Evolutionary conservation across 2,113 vertebrate genomes (phyloP), one percentile per base, ranked within the genome.

Genomic region (Ailurus styani): DNA sequence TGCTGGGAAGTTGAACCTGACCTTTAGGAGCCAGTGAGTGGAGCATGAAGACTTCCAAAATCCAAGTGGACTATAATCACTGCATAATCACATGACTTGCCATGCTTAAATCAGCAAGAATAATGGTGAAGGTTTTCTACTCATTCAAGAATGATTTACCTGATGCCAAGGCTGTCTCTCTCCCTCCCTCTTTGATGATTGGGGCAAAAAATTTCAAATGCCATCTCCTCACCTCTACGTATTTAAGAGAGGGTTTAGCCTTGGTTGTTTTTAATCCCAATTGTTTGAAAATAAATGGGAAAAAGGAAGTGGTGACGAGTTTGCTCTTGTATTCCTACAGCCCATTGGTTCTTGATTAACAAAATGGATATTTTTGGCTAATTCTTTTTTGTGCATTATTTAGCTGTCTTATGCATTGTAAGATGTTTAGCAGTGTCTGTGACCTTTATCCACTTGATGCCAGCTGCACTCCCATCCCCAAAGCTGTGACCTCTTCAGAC

Each of bases 101-200:
- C 66, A 62, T 57, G 68, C 47, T 45, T 75, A 52, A 96, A 85
- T 98, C 13, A 29, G n/a, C 8, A 64, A 75, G 64, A 81, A 60
- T 77, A 37, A 84, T 54, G 52, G 87, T 81, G 90, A 29, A 37
- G 90, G 84, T 23, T 91, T 85, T 45, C 40, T 77, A 15, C n/a
- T 94, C 70, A 55, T 75, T 89, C 64, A 81, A 37, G 64, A 86
- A 60, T 87, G 78, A 96, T 92, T 91, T 82, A n/a, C 72, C 50
- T 68, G 40, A 86, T 52, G 37, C 75, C 42, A 62, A 70, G 27
- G 9, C 37, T 66, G 1, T 75, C 72, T 47, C 57, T 23, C 15
- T 50, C 34, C 29, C 37, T 91, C n/a, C 27, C 21, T 45, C 27
- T n/a, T 40, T 9, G 77, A 88, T 73, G 37, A 15, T 21, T 64